phyloP scores from a whole-genome alignment of 37 sponge, comb jelly and placozoan genomes.

The Halichondria panicea region DNA sequence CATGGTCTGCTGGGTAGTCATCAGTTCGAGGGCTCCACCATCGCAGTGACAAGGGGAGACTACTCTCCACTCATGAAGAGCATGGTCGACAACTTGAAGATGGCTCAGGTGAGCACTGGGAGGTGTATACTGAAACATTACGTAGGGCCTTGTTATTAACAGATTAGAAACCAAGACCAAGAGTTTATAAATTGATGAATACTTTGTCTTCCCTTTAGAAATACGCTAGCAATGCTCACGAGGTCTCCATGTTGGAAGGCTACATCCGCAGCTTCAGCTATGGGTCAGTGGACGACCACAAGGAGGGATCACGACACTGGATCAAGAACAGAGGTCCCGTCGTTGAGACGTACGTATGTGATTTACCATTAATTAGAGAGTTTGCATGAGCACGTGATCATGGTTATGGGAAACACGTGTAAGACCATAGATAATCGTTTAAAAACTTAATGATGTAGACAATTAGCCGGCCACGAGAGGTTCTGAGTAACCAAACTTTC shows the following conservation, averaged over 20 bases:
- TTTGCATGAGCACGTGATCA: not conserved
- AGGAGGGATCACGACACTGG: conserved; percentile 89
- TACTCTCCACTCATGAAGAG: conserved; percentile 81
- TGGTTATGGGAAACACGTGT: too few species aligned
- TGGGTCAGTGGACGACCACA: conserved; percentile 79
- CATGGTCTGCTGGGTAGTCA: conserved; percentile 68
- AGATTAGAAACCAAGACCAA: not conserved
- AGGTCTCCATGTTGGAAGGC: conserved; percentile 67
- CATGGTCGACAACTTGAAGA: conserved; percentile 67
- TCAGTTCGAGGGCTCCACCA: conserved; percentile 37
- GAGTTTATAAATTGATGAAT: not conserved
- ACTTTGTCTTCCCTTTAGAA: conserved; percentile 33
- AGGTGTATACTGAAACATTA: not conserved
- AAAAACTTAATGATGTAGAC: too few species aligned
- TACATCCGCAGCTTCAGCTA: conserved; percentile 78
- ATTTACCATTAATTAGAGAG: not conserved
- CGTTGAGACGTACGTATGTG: conserved; percentile 71
- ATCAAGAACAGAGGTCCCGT: conserved; percentile 88
- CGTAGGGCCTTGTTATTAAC: not conserved
- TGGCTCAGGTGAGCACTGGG: conserved; percentile 56
- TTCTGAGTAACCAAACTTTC: too few species aligned
- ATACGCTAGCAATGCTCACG: conserved; percentile 69
- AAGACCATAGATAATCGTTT: too few species aligned
- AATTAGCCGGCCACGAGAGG: too few species aligned
- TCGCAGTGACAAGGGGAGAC: conserved; percentile 80